Evolutionary conservation across 2,888 invertebrate species (phyloP), one percentile per base, ranked within the genome.

Genomic region (Argynnis bischoffii): DNA sequence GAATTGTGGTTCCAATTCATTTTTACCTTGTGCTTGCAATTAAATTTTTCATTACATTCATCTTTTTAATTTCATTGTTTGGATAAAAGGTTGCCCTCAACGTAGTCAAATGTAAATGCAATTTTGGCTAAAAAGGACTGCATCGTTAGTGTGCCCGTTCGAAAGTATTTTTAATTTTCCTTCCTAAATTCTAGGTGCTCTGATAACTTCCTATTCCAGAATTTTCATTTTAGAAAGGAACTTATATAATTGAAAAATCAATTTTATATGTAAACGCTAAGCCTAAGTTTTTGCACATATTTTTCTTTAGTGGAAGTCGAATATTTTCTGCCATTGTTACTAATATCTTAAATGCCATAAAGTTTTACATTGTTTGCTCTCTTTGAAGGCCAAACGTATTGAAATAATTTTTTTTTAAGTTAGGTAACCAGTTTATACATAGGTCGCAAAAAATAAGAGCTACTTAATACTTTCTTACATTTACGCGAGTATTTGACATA

Each of bases 121-220:
- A 73, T 76, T 73, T 69, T 69, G 55, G 60, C 66, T 55, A 71
- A 71, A 74, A 75, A 73, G 70, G 74, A 75, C 74, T 48, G 63
- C 69, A 71, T 77, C 76, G 74, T 78, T 77, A 77, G 76, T 73
- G 69, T 60, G 74, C 70, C 69, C 72, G 72, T 71, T 77, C 74
- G 77, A 82, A 82, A 83, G 80, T 80, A 78, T 83, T 87, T 86
- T 88, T 87, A 86, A 87, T 86, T 88, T 87, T 87, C 85, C 87
- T 83, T 84, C 84, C 87, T 80, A 77, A 80, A 77, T 79, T 85
- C 69, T 83, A 73, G 77, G 78, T 77, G 69, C 77, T 79, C 82
- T 84, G 86, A 83, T 83, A 80, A 79, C 79, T 78, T 77, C 77
- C 77, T n/a, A n/a, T 57, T 46, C 21, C 14, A 46, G 2, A 35